Base-by-base conservation (phyloP, 2,113 vertebrate genomes). In the Puma concolor region DNA sequence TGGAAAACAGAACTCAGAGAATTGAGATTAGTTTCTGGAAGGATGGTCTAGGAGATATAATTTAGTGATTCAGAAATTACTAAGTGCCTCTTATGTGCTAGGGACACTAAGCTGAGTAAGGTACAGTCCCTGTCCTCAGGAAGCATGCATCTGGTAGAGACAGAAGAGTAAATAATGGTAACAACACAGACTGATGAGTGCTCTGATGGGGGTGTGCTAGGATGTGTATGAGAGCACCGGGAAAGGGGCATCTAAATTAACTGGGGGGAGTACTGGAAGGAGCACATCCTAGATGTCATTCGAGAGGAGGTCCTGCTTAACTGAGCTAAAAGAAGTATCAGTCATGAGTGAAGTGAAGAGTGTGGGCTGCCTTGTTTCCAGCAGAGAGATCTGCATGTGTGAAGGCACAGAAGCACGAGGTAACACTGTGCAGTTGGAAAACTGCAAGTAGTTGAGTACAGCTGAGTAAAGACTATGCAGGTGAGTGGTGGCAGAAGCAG, bases 1-100 rank as follows among this genome's bases (percentile, higher is more conserved):
- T 36, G 54, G 81, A 67, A 89, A 82, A 89, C 8, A 80, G 44
- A 92, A 72, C 71, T 85, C 66, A 94, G 60, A 86, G 15, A 93
- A 69, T 57, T 23, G 21, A 93, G 60, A 60, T 60, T 92, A 38
- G 5, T 79, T 33, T 82, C 82, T 19, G 23, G 23, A 64, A 67
- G 87, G 15, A 63, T 77, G 71, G 38, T 38, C 50, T 95, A 25
- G 33, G 38, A 89, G 54, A 67, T 80, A 10, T 41, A 72, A 67
- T 50, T 94, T 66, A 41, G 67, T 85, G 29, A 95, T 72, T 95
- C 81, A 69, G 1, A 36, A 63, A 52, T 93, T 74, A 81, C 50
- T 72, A 93, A 85, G n/a, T 96, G 44, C 27, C 86, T 91, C 6
- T 91, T 87, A 8, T 3, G 10, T 95, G 64, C 36, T 38, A 29